Evolutionary conservation across 1,140 invertebrate genomes (phyloP).

Genomic region (Lepidurus apus): DNA sequence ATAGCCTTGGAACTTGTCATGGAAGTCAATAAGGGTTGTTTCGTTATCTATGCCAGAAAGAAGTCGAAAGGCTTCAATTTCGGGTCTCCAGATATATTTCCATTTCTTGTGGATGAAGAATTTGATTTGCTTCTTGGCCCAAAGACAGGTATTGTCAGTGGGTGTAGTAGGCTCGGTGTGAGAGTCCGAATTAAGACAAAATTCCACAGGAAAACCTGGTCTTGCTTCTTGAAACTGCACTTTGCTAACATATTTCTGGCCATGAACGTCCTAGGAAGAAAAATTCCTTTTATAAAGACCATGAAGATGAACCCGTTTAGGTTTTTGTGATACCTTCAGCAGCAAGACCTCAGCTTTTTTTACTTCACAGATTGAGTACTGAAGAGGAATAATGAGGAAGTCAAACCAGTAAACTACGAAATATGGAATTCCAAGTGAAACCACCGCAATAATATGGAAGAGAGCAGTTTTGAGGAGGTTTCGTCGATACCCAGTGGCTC

Average conservation of each 20-base stretch:
- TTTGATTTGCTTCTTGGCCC: constrained; percentile 35
- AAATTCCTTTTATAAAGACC: neutral
- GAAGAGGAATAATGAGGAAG: constrained; percentile 40
- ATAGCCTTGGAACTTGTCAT: constrained; percentile 43
- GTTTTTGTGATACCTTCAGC: constrained; percentile 32
- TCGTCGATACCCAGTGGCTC: constrained; percentile 35
- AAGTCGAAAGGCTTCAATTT: constrained; percentile 37
- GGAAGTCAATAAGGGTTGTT: constrained; percentile 43
- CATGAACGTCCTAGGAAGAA: constrained; percentile 37
- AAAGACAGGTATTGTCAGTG: constrained; percentile 29
- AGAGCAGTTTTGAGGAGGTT: constrained; percentile 35
- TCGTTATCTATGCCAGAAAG: constrained; percentile 44
- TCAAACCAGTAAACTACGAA: constrained; percentile 42
- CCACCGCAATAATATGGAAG: constrained; percentile 38
- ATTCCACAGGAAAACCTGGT: constrained; percentile 38
- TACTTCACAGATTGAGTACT: constrained; percentile 38
- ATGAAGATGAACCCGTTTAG: neutral
- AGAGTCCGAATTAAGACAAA: constrained; percentile 34
- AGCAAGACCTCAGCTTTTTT: constrained; percentile 39
- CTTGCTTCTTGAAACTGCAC: constrained; percentile 36
- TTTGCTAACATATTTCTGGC: constrained; percentile 36
- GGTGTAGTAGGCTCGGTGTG: constrained; percentile 29
- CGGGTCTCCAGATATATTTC: constrained; percentile 42
- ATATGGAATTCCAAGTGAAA: constrained; percentile 39
- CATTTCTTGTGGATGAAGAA: constrained; percentile 42